A percentile compares a stretch with the other conserved stretches of the same genome.
phyloP scores from a whole-genome alignment of 2,113 vertebrate species.

The Nipponia nippon region DNA sequence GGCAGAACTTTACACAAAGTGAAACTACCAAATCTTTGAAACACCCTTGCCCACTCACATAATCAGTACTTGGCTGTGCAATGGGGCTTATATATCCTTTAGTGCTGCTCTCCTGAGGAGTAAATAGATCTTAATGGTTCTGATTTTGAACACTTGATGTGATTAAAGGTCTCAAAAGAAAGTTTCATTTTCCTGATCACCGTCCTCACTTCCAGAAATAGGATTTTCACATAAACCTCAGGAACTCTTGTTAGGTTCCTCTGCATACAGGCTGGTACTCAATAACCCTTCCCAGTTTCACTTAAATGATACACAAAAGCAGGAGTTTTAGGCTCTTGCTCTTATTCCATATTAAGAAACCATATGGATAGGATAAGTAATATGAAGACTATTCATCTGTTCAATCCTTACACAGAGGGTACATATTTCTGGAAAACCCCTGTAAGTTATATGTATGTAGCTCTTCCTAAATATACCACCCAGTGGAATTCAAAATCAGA shows the following conservation, averaged over 20 bases:
- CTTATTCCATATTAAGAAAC: not conserved
- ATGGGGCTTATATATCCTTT: fast-evolving
- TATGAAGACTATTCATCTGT: not conserved
- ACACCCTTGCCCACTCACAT: not conserved
- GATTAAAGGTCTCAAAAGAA: not conserved
- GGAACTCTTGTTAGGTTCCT: not conserved
- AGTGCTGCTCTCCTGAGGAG: not conserved
- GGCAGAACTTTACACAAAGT: not conserved
- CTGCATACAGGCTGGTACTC: not conserved
- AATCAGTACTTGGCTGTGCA: not conserved
- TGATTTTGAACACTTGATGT: not conserved
- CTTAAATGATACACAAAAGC: not conserved
- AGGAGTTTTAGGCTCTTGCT: not conserved
- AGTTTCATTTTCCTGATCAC: not conserved
- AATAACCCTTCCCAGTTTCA: fast-evolving
- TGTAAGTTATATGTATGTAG: not conserved
- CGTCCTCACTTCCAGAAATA: not conserved
- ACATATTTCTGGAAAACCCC: not conserved
- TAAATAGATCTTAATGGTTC: not conserved
- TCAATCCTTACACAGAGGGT: not conserved
- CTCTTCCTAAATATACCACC: not conserved
- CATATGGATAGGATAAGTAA: not conserved
- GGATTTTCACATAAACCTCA: not conserved
- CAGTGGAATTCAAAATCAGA: not conserved
- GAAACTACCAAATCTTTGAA: not conserved